Base-by-base conservation (phyloP, 2,113 vertebrate species). In the Halichoerus grypus region DNA sequence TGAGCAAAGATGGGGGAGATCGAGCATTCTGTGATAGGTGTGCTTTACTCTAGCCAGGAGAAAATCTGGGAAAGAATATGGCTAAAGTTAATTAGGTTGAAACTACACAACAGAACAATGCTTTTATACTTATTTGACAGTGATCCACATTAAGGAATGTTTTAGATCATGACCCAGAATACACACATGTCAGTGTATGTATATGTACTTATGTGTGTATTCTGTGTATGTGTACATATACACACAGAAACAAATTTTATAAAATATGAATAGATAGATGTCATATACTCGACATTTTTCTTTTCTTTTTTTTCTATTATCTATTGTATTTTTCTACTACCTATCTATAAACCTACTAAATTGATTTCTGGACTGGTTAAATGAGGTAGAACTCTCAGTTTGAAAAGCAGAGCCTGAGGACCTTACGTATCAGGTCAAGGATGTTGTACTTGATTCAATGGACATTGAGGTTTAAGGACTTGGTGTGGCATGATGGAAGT, bases 311-410 rank as follows among this genome's bases (percentile, higher is more conserved):
- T 79, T 28, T 9, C 26, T 76, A 76, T 76, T 76, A 76, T 49
- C 74, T 76, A 76, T 24, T 76, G 24, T 76, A 18, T 49, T 31
- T 76, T 76, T 76, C 72, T 76, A 76, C 74, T 76, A 28, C 42
- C 74, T 76, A 76, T 49, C 42, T 49, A 76, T 59, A 22, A 89
- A 80, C 51, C 39, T 84, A 92, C 55, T 89, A 80, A 92, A 94
- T 33, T 67, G 36, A 96, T 88, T 96, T 96, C 11, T 57, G 51
- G 77, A 74, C 36, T 24, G 28, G 74, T 81, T 65, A 86, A 90
- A 71, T 85, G 16, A 36, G 18, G 61, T 80, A 55, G 31, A 18
- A 91, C 18, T 53, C 46, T 36, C 36, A 84, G 42, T 79, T 53
- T 94, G 79, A 85, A 94, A 90, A 96, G 51, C 36, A 77, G 2